phyloP scores from a whole-genome alignment of 2,888 invertebrate genomes.

The Philereme transversata region DNA sequence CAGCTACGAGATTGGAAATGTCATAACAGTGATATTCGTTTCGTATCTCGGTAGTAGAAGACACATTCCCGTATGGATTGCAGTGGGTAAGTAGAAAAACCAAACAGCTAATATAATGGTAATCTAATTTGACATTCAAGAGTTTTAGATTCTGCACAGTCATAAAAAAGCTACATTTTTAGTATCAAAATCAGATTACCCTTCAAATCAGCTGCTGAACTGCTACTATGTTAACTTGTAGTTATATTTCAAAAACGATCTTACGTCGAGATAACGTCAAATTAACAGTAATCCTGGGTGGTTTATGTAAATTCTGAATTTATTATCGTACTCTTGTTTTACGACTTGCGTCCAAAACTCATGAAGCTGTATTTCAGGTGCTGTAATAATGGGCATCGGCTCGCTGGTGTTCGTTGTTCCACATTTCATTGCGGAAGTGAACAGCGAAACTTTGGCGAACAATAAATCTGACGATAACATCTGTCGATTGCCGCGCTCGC shows the following conservation, averaged over 20 bases:
- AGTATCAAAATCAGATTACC: no score
- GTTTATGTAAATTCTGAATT: no score
- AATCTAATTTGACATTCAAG: background rate
- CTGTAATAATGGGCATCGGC: slow-evolving; percentile 96
- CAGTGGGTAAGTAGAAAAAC: slow-evolving; percentile 86
- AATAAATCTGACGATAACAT: slow-evolving; percentile 92
- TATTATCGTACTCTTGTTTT: no score
- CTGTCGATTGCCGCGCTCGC: slow-evolving; percentile 88
- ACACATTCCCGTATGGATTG: slow-evolving; percentile 97
- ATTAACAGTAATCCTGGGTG: background rate
- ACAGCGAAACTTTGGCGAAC: slow-evolving; percentile 86
- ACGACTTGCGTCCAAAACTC: slow-evolving; percentile 15
- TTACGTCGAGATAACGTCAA: no score
- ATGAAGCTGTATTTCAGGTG: slow-evolving; percentile 80
- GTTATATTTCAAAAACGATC: no score
- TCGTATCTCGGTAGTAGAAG: slow-evolving; percentile 96
- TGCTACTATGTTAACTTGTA: no score
- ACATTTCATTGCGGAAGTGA: slow-evolving; percentile 93
- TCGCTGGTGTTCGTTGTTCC: slow-evolving; percentile 96
- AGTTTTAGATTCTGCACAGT: no score
- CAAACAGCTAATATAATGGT: background rate
- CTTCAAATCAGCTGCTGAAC: no score
- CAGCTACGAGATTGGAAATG: slow-evolving; percentile 97
- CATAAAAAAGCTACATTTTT: no score
- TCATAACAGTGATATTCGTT: slow-evolving; percentile 97